A percentile compares a stretch with the other conserved stretches of the same genome.
phyloP scores from a whole-genome alignment of 2,797 vertebrate species.

The Myiotriccus ornatus region DNA sequence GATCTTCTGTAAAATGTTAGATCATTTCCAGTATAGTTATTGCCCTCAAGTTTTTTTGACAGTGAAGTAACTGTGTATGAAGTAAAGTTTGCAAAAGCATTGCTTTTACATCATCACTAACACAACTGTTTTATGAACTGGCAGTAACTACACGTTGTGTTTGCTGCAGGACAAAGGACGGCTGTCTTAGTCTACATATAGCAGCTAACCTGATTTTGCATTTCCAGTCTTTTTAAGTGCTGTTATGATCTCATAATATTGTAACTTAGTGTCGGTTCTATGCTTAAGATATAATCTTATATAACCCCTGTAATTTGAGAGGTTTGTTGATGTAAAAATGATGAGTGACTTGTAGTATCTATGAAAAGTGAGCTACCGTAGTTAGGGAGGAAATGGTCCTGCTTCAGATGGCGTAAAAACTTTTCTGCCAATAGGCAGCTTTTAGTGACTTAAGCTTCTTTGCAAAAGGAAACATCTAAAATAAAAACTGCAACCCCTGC shows the following conservation, averaged over 20 bases:
- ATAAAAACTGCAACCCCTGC: background rate
- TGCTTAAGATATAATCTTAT: background rate
- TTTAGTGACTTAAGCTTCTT: background rate
- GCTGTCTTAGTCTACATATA: background rate
- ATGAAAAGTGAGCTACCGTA: background rate
- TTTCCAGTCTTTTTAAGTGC: background rate
- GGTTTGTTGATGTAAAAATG: background rate
- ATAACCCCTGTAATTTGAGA: background rate
- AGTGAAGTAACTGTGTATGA: background rate
- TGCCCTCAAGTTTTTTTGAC: background rate
- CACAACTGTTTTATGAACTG: background rate
- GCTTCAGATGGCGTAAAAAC: background rate
- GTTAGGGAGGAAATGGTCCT: background rate
- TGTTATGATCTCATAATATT: background rate
- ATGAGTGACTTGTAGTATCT: background rate
- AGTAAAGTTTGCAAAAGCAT: background rate
- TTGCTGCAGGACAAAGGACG: background rate
- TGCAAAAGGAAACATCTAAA: background rate
- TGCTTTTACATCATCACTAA: background rate
- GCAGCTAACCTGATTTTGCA: background rate
- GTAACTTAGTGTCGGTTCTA: background rate
- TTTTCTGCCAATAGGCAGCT: background rate
- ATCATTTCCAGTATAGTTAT: background rate
- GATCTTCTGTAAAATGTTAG: background rate
- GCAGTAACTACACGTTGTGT: background rate